phyloP scores from a whole-genome alignment of 2,797 vertebrate species.

The Melanogrammus aeglefinus region DNA sequence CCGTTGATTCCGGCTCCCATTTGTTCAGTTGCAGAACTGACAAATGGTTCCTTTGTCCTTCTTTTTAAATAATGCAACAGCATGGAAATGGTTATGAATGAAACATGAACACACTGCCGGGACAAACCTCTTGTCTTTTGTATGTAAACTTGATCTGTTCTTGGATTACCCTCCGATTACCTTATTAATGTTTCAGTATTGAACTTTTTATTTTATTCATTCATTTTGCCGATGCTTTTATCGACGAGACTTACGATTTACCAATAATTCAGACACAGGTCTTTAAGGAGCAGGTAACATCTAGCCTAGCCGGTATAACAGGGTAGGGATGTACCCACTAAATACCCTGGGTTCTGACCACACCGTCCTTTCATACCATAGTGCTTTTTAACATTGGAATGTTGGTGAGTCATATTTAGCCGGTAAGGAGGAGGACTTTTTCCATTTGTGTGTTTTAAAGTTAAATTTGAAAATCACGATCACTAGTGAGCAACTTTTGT shows the following conservation, averaged over 20 bases:
- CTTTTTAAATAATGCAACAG: neutral
- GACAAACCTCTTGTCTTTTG: neutral
- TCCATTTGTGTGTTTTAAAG: neutral
- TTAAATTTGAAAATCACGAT: neutral
- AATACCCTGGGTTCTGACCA: no score
- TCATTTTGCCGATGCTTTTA: neutral
- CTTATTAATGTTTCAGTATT: neutral
- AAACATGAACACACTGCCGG: neutral
- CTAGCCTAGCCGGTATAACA: no score
- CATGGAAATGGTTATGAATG: slow-evolving; percentile 14
- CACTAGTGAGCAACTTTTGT: neutral
- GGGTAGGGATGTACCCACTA: no score
- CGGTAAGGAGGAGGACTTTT: neutral
- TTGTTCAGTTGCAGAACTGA: neutral
- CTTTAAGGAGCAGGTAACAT: no score
- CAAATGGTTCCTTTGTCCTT: neutral
- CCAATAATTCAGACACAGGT: no score
- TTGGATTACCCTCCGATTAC: neutral
- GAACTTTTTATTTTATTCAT: neutral
- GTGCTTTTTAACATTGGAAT: no score
- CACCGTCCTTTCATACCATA: no score
- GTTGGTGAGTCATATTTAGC: neutral
- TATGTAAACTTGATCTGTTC: neutral
- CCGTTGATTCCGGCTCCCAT: neutral
- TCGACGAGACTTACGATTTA: no score